phyloP scores from a whole-genome alignment of 2,888 invertebrate genomes.

The Lucinisca nassula region DNA sequence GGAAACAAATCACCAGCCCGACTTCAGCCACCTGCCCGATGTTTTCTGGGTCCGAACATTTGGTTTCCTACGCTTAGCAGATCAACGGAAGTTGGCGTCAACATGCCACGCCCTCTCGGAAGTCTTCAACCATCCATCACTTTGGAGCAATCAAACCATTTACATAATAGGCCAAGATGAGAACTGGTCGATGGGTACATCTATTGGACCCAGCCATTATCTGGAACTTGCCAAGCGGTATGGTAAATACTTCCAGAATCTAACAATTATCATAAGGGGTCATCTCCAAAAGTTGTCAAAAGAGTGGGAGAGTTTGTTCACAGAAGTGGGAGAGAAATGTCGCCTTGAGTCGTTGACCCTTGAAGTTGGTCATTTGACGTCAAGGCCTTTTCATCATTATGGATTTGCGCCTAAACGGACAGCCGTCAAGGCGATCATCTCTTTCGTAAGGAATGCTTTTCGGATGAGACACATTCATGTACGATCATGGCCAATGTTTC shows the following conservation, averaged over 20 bases:
- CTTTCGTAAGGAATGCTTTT: slow-evolving; percentile 76
- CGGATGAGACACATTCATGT: slow-evolving; percentile 77
- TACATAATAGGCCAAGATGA: slow-evolving; percentile 52
- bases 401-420: slow-evolving; percentile 62
- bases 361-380: slow-evolving; percentile 73
- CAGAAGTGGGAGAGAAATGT: slow-evolving; percentile 74
- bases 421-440: slow-evolving; percentile 70
- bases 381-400: slow-evolving; percentile 58
- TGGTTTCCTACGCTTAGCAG: slow-evolving; percentile 73
- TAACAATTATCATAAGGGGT: slow-evolving; percentile 75
- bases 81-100: slow-evolving; percentile 71
- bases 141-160: slow-evolving; percentile 80
- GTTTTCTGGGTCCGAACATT: slow-evolving; percentile 79
- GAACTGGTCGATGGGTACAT: slow-evolving; percentile 8
- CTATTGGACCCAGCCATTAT: slow-evolving; percentile 44
- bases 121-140: slow-evolving; percentile 81
- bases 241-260: slow-evolving; percentile 80
- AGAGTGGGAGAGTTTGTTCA: slow-evolving; percentile 68
- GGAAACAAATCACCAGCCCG: slow-evolving; percentile 21
- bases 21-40: slow-evolving; percentile 80
- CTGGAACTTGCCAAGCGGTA: slow-evolving; percentile 74
- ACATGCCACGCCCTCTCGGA: slow-evolving; percentile 77
- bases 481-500: slow-evolving; percentile 81
- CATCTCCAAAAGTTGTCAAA: slow-evolving; percentile 71
- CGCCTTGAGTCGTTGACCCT: slow-evolving; percentile 80